These are phyloP conservation scores for Idaea biselata DNA, from an alignment of 2,888 invertebrate genomes.

Conservation along the genomic window DNA sequence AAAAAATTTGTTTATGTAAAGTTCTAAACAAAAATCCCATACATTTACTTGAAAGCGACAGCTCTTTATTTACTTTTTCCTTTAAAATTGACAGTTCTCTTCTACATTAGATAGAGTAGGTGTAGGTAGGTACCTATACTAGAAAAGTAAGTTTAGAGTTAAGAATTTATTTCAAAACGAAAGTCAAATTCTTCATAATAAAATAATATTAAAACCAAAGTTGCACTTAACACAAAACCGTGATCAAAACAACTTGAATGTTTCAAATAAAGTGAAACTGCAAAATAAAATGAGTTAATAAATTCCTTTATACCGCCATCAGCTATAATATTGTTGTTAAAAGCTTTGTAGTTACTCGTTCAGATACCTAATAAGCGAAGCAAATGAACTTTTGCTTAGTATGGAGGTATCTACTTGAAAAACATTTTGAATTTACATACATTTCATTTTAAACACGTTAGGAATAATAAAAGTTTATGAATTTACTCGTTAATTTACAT, in stretches of 20 bases:
- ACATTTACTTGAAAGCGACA: too few relatives aligned
- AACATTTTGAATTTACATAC: constrained; percentile 30
- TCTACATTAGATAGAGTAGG: too few relatives aligned
- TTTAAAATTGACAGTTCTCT: too few relatives aligned
- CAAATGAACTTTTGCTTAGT: constrained; percentile 26
- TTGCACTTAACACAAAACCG: background rate
- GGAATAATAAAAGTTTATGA: constrained; percentile 13
- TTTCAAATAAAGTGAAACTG: background rate
- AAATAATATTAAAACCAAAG: background rate
- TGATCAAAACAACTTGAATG: constrained; percentile 1
- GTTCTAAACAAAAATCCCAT: too few relatives aligned
- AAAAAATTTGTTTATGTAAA: too few relatives aligned
- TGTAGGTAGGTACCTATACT: too few relatives aligned
- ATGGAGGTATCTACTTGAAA: constrained; percentile 28
- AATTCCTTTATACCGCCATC: constrained; percentile 3
- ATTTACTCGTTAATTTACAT: constrained; percentile 2
- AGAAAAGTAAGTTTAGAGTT: too few relatives aligned
- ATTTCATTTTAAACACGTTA: constrained; percentile 23
- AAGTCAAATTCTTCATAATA: background rate
- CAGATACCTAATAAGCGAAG: constrained; percentile 38
- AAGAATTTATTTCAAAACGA: background rate
- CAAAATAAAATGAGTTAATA: background rate
- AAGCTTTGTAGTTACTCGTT: constrained; percentile 34
- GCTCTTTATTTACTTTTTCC: too few relatives aligned
- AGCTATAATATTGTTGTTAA: constrained; percentile 27